These are phyloP conservation scores for Ectropis crepuscularia DNA, from an alignment of 2,888 invertebrate genomes.

Conservation along the genomic window DNA sequence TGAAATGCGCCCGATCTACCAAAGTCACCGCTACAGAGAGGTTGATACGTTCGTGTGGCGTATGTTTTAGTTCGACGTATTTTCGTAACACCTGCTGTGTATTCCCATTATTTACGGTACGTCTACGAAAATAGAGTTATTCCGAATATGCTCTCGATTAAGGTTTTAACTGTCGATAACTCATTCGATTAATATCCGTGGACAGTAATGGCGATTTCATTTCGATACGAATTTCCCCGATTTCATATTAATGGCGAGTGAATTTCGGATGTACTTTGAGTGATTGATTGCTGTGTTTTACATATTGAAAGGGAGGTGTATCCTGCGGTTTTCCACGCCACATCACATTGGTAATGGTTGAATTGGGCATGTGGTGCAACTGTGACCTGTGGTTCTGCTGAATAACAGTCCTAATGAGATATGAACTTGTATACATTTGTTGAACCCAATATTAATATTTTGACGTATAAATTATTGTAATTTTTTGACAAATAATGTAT, in stretches of 20 bases:
- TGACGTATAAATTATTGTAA: too few species aligned
- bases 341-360: too few species aligned
- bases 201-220: constrained; percentile 24
- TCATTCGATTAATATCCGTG: constrained; percentile 7
- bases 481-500: too few species aligned
- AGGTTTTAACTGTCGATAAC: constrained; percentile 11
- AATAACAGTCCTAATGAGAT: too few species aligned
- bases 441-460: too few species aligned
- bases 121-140: constrained; percentile 24
- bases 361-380: too few species aligned
- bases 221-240: constrained; percentile 3
- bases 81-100: constrained; percentile 55
- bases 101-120: constrained; percentile 42
- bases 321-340: too few species aligned
- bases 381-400: too few species aligned
- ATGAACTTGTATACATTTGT: too few species aligned
- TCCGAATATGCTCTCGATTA: constrained; percentile 2
- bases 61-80: constrained; percentile 60
- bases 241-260: not conserved
- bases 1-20: too few species aligned
- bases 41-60: too few species aligned
- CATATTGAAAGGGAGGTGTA: not conserved
- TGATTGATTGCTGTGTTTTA: constrained; percentile 6
- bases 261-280: not conserved
- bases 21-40: too few species aligned